Evolutionary conservation across 2,888 invertebrate species (phyloP), one percentile per base, ranked within the genome.

Genomic region (Oligia latruncula): DNA sequence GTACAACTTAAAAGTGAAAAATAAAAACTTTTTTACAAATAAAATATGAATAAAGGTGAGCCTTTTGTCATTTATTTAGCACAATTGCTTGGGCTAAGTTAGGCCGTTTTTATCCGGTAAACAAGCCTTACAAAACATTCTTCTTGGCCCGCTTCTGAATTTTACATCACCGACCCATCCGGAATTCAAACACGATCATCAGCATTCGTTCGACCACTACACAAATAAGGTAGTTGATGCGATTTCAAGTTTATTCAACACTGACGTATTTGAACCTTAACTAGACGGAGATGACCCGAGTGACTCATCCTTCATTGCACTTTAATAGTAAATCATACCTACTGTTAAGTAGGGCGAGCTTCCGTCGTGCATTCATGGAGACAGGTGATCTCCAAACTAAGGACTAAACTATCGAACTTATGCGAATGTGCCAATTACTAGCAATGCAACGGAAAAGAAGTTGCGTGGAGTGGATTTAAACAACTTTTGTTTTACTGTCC

Each of bases 351-450:
- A 23, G 62, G 55, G 1, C 84, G 46, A 64, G 52, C 20, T 77
- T 84, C 77, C 74, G 73, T 70, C 55, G n/a, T 58, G 15, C 17
- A 66, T 82, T 74, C 64, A 46, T 9, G 9, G 20, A 62, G 20
- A 58, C 64, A 43, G 77, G 75, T 82, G 83, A 62, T 83, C 62
- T 70, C 40, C 52, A 17, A 74, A 67, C 29, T 74, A 40, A 77
- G 72, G 74, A 67, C 0, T 46, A 20, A 35, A 29, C 20, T 74
- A 74, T 78, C 20, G 23, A 58, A 77, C 20, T 77, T 75, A 83
- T 74, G 77, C 74, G 87, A 80, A 87, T 77, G 74, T 83, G 52
- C 64, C 58, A 72, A 87, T 79, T 87, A 87, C 60, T 77, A 35
- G 43, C 6, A 17, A 8, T 23, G 9, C 2, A 46, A 46, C 0